Base-by-base conservation (phyloP, 2,797 vertebrate genomes). In the Telmatherina bonti region DNA sequence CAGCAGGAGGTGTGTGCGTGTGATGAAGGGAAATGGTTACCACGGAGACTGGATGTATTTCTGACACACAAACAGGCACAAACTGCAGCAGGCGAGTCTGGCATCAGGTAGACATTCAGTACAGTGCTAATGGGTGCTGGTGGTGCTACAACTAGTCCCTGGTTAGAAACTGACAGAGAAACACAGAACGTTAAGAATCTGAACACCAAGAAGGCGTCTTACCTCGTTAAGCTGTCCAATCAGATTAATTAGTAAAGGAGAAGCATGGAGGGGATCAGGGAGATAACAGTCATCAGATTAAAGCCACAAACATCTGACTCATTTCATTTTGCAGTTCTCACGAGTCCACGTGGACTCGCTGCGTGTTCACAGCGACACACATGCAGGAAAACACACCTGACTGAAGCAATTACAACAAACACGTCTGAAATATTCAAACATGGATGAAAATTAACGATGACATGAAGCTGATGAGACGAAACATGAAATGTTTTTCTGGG, bases 221-320 rank as follows among this genome's bases (percentile, higher is more conserved):
- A 92, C 91, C 91, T 92, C 85, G 57, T 92, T 92, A 64, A 91
- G 87, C 91, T 92, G 89, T 89, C 86, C 91, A 38, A 85, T 84
- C 86, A 89, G 60, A 85, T 83, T 84, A 85, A 85, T 80, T 70
- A 86, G 80, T 75, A 82, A 88, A 78, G 70, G 69, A 78, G 85
- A 82, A 91, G 90, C 89, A 91, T 88, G 88, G 36, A 74, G 75
- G 67, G 73, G 73, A 78, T 78, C 64, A 78, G 74, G 85, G 76
- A 89, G 77, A 88, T 43, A 82, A 88, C 66, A 90, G 36, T 77
- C 51, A 45, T 45, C 41, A 45, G n/a, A 49, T 57, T 74, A 13
- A 55, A 45, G 35, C 49, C 60, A 67, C 55, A 60, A 31, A 12
- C 12, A 66, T 7, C 27, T 56, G 6, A 38, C 7, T 31, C 13